Evolutionary conservation across 2,797 vertebrate genomes (phyloP).

Genomic region (Gadopsis marmoratus): DNA sequence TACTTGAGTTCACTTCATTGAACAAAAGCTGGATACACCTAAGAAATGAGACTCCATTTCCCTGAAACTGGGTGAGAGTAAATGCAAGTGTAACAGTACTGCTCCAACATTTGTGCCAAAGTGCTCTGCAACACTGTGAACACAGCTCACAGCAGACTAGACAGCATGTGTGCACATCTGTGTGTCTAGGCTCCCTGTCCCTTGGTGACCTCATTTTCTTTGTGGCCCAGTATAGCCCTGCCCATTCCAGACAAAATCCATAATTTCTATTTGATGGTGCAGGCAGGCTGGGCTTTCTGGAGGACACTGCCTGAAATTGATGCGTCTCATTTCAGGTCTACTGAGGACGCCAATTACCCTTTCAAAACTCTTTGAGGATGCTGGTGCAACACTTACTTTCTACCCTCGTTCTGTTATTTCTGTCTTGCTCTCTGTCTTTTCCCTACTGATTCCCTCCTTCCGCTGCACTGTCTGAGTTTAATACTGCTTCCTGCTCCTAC

Average conservation of each 20-base stretch:
- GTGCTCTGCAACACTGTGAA: constrained; percentile 10
- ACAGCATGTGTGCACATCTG: constrained; percentile 36
- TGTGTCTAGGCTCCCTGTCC: constrained; percentile 54
- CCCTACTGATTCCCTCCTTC: constrained; percentile 24
- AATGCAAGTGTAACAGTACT: constrained; percentile 12
- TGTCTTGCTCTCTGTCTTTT: constrained; percentile 23
- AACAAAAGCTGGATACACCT: neutral
- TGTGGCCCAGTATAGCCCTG: constrained; percentile 68
- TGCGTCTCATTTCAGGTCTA: constrained; percentile 82
- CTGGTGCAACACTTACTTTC: constrained; percentile 56
- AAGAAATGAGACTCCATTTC: neutral
- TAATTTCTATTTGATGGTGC: constrained; percentile 85
- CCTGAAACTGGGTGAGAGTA: neutral
- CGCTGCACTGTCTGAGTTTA: constrained; percentile 16
- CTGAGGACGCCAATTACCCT: constrained; percentile 83
- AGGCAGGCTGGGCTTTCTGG: constrained; percentile 75
- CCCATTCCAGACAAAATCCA: constrained; percentile 86
- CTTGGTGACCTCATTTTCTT: constrained; percentile 80
- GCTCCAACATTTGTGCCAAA: constrained; percentile 12
- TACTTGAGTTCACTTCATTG: neutral
- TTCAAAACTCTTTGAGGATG: constrained; percentile 78
- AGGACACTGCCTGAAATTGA: constrained; percentile 83
- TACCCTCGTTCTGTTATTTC: constrained; percentile 49
- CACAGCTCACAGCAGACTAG: constrained; percentile 26
- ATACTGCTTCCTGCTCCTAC: neutral